phyloP scores from a whole-genome alignment of 2,113 vertebrate genomes.

The Tachuris rubrigastra region DNA sequence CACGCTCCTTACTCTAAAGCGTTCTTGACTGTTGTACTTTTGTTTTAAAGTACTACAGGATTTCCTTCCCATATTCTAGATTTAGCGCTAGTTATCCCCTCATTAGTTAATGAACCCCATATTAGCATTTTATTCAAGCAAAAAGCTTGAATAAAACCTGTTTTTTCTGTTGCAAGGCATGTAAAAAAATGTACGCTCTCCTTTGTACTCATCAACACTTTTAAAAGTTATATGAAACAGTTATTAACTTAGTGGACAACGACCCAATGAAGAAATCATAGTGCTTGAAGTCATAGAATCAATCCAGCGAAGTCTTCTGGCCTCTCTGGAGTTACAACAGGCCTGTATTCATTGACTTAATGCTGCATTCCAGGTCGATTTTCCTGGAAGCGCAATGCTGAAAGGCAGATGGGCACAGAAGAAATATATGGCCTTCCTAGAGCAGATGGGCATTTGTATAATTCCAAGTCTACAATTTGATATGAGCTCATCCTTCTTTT shows the following conservation, averaged over 20 bases:
- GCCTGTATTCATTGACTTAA: neutral
- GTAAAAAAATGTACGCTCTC: neutral
- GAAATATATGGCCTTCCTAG: neutral
- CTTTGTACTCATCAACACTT: neutral
- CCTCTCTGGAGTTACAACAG: neutral
- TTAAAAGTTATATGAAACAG: neutral
- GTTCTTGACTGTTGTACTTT: neutral
- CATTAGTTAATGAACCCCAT: neutral
- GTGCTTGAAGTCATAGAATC: neutral
- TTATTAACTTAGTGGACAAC: neutral
- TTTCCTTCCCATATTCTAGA: neutral
- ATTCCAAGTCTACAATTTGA: neutral
- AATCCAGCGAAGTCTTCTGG: neutral
- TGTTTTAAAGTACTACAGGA: neutral
- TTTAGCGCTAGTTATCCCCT: neutral
- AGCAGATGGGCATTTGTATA: neutral
- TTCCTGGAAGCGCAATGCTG: neutral
- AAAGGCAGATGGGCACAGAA: neutral
- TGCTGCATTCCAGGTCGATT: neutral
- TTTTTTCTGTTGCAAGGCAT: neutral
- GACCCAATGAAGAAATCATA: neutral
- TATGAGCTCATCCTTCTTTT: neutral
- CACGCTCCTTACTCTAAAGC: neutral
- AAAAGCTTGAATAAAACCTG: neutral
- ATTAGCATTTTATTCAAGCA: neutral